Evolutionary conservation across 2,797 vertebrate genomes (phyloP).

Genomic region (Anomalospiza imberbis): DNA sequence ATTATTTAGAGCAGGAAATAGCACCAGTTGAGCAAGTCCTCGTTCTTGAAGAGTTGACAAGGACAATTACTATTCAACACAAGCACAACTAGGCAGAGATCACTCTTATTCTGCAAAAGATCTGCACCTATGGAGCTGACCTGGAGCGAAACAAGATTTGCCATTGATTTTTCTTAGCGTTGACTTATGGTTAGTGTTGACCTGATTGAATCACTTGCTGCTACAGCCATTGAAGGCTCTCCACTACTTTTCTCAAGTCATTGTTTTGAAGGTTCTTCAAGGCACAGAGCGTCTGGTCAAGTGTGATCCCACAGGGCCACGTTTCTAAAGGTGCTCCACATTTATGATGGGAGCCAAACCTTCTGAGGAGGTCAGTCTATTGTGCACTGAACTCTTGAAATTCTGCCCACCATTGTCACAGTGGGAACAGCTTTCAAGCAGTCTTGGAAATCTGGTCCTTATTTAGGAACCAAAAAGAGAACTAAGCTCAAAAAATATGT

Average conservation of each 20-base stretch:
- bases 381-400: conserved; percentile 48
- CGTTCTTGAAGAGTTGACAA: neutral
- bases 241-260: neutral
- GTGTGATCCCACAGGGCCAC: neutral
- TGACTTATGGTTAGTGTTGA: neutral
- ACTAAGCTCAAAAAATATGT: conserved; percentile 32
- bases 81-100: neutral
- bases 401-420: conserved; percentile 57
- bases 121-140: neutral
- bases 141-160: neutral
- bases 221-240: neutral
- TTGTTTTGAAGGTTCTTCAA: neutral
- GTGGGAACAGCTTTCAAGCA: conserved; percentile 32
- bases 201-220: neutral
- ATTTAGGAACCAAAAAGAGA: conserved; percentile 47
- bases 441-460: conserved; percentile 51
- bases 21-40: neutral
- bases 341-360: neutral
- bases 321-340: conserved; percentile 23
- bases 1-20: neutral
- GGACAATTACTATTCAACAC: neutral
- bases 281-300: neutral
- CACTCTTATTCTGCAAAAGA: neutral
- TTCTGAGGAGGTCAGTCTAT: conserved; percentile 11
- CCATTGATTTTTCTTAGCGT: neutral